Base-by-base conservation (phyloP, 2,797 vertebrate species). In the Myotis planiceps region DNA sequence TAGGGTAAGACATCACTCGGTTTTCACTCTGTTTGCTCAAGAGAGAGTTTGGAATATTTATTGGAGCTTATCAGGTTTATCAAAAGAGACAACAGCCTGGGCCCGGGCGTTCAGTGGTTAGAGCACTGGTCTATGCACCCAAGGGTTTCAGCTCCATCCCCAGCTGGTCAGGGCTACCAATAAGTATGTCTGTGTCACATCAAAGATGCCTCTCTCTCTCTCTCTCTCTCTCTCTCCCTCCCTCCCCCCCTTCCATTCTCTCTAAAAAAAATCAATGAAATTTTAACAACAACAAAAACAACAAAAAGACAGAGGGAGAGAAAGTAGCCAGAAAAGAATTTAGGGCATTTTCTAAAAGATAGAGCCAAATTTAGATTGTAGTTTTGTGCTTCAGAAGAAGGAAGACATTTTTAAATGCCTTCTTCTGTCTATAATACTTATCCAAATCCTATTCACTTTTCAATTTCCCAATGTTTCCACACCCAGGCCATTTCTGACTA, bases 361-460 rank as follows among this genome's bases (percentile, higher is more conserved):
- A 29, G 21, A 60, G 45, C 71, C 75, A 80, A 91, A 16, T 75
- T 81, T 63, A 88, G 51, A 37, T 84, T 37, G 34, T 25, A 93
- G 55, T 81, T 75, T 80, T 97, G 78, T 69, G 74, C 88, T 93
- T 69, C 6, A 2, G 32, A 94, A 45, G 12, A 53, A 80, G 25
- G 76, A 55, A 68, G 42, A 91, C 2, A 34, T 80, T 84, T 92
- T 84, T 34, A 90, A 95, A 34, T 58, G 14, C 32, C 5, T 63
- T 51, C 58, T 83, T 93, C 88, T 60, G 23, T 55, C 75, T 84
- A 1, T 10, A 53, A 71, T 9, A 21, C 14, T 51, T 51, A 42
- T 53, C 37, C 9, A 88, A 82, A 90, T 93, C 81, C 47, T 55
- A 53, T 21, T 90, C 65, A 82, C 51, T 88, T 79, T 90, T 81